These are phyloP conservation scores for Fabriciana adippe DNA, from an alignment of 2,888 invertebrate species.

Conservation along the genomic window DNA sequence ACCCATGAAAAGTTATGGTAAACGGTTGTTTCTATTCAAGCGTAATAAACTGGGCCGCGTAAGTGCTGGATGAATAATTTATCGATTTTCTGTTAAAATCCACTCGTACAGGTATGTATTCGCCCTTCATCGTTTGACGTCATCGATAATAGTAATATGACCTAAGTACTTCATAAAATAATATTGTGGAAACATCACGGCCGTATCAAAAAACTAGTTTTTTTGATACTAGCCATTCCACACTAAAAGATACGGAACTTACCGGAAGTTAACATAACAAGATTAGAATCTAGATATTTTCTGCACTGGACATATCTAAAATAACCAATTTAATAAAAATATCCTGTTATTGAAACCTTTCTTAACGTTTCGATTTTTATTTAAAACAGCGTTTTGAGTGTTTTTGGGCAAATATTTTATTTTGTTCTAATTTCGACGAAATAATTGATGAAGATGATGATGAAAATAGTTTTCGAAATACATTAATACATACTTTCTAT, in stretches of 20 bases:
- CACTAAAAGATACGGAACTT: neutral
- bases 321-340: too few relatives aligned
- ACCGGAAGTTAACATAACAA: neutral
- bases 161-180: conserved; percentile 29
- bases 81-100: conserved; percentile 56
- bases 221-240: neutral
- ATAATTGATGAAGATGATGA: too few relatives aligned
- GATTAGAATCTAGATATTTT: too few relatives aligned
- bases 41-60: conserved; percentile 39
- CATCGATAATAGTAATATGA: conserved; percentile 47
- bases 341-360: too few relatives aligned
- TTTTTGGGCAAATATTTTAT: too few relatives aligned
- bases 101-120: conserved; percentile 45
- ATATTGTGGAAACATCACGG: conserved; percentile 18
- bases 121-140: conserved; percentile 48
- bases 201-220: too few relatives aligned
- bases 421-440: too few relatives aligned
- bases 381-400: too few relatives aligned
- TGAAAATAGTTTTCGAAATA: too few relatives aligned
- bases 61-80: conserved; percentile 49
- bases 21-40: conserved; percentile 26
- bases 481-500: too few relatives aligned
- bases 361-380: too few relatives aligned
- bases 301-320: too few relatives aligned
- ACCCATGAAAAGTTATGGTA: conserved; percentile 13